Percentiles rank a stretch among this genome's conserved stretches.
Conservation (phyloP, 2,888 invertebrate species). For the Plutella xylostella region DNA sequence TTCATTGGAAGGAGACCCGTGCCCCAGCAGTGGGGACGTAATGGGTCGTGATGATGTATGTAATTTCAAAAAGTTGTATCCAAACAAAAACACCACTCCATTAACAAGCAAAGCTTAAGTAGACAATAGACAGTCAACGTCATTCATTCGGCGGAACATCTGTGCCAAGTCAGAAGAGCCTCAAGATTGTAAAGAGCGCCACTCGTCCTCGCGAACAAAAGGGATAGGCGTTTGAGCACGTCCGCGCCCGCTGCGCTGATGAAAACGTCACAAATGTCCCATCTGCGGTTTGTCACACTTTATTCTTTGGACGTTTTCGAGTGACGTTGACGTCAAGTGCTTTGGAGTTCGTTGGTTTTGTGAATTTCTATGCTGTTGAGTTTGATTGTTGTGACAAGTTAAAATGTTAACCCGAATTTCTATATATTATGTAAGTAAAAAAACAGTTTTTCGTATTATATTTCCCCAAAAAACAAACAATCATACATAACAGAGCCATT, state of each 20-base stretch:
- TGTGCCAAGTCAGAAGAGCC: conserved; percentile 34
- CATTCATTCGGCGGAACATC: conserved; percentile 21
- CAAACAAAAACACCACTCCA: not conserved
- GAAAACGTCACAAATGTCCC: conserved; percentile 20
- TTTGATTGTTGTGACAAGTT: no score
- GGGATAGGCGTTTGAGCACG: conserved; percentile 31
- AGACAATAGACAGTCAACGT: conserved; percentile 24
- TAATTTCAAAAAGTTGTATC: not conserved
- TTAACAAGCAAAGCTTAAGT: conserved; percentile 2
- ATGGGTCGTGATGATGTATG: not conserved
- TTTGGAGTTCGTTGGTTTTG: no score
- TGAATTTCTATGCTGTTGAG: no score
- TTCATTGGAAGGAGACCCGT: no score
- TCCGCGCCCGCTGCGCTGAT: conserved; percentile 27
- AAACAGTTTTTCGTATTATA: no score
- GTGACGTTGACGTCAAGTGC: no score
- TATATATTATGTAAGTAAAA: no score
- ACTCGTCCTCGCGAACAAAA: conserved; percentile 40
- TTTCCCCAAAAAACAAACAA: no score
- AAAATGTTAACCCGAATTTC: no score
- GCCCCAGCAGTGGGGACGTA: no score
- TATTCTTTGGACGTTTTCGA: conserved; percentile 30
- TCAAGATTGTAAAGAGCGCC: conserved; percentile 29
- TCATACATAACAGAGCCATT: no score
- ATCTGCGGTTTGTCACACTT: conserved; percentile 25